Conservation (phyloP, 1,140 invertebrate genomes). For the Saccostrea glomerata region DNA sequence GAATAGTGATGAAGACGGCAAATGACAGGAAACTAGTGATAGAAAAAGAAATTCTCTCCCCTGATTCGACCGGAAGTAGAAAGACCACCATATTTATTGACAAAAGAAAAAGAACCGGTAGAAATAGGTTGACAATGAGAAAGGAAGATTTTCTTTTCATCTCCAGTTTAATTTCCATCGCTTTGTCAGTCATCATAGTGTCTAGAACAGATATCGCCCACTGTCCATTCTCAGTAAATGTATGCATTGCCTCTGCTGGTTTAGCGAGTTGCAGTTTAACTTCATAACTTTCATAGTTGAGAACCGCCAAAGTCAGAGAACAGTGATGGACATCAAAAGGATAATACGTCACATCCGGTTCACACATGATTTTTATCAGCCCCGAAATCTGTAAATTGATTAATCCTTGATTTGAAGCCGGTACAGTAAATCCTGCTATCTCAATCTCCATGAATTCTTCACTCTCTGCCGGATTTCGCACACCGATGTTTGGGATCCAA, state of each 20-base stretch:
- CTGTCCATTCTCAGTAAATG: constrained; percentile 14
- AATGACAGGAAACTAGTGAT: constrained; percentile 58
- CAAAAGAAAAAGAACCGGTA: constrained; percentile 58
- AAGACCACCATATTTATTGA: constrained; percentile 57
- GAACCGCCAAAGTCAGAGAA: constrained; percentile 17
- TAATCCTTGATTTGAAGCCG: not conserved
- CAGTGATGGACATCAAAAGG: constrained; percentile 60
- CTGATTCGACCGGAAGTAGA: constrained; percentile 57
- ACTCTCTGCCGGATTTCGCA: constrained; percentile 41
- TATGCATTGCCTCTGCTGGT: not conserved
- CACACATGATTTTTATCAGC: constrained; percentile 46
- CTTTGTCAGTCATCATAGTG: constrained; percentile 60
- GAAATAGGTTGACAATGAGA: constrained; percentile 55
- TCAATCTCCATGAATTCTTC: not conserved
- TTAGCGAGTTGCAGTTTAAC: not conserved
- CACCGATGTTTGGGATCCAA: constrained; percentile 53
- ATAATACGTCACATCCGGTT: constrained; percentile 53
- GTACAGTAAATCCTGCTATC: constrained; percentile 18
- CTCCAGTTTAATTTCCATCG: constrained; percentile 65
- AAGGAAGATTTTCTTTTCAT: constrained; percentile 48
- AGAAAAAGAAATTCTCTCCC: constrained; percentile 62
- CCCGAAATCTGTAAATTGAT: not conserved
- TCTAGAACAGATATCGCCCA: not conserved
- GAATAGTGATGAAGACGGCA: constrained; percentile 53
- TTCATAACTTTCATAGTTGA: not conserved